Evolutionary conservation across 1,140 invertebrate genomes (phyloP).

Genomic region (Aphidius ervi): DNA sequence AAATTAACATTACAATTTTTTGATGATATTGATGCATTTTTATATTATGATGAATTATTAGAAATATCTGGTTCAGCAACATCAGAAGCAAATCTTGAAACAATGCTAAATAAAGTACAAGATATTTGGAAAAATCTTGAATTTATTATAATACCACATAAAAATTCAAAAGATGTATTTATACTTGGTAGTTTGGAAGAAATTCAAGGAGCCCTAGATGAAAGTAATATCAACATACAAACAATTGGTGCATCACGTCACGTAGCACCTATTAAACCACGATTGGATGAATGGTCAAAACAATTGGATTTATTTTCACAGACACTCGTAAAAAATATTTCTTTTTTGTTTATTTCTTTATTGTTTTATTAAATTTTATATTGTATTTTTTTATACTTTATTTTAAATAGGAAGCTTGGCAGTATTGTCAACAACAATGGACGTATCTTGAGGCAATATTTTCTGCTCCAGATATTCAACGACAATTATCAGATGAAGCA

Average conservation of each 20-base stretch:
- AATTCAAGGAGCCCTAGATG: slow-evolving; percentile 74
- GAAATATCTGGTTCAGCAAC: slow-evolving; percentile 81
- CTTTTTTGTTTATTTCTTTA: too few relatives aligned
- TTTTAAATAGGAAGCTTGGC: slow-evolving; percentile 72
- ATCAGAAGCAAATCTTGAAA: slow-evolving; percentile 76
- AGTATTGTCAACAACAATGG: slow-evolving; percentile 79
- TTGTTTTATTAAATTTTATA: background rate
- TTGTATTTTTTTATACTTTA: slow-evolving; percentile 18
- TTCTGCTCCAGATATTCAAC: slow-evolving; percentile 82
- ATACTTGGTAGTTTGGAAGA: slow-evolving; percentile 81
- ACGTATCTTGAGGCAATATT: slow-evolving; percentile 85
- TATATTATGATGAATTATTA: slow-evolving; percentile 67
- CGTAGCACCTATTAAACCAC: slow-evolving; percentile 73
- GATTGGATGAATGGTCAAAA: slow-evolving; percentile 76
- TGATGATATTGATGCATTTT: slow-evolving; percentile 70
- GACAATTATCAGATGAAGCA: slow-evolving; percentile 79
- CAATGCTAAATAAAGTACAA: slow-evolving; percentile 76
- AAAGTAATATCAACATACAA: slow-evolving; percentile 79
- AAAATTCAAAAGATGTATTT: slow-evolving; percentile 76
- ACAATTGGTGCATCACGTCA: slow-evolving; percentile 81
- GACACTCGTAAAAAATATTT: slow-evolving; percentile 60
- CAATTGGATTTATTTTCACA: slow-evolving; percentile 71
- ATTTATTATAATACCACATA: slow-evolving; percentile 70
- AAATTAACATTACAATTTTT: slow-evolving; percentile 61
- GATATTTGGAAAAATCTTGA: slow-evolving; percentile 76